Percentiles rank a stretch among this genome's conserved stretches.
Conservation (phyloP, 2,113 vertebrate species). For the Myxocyprinus asiaticus region DNA sequence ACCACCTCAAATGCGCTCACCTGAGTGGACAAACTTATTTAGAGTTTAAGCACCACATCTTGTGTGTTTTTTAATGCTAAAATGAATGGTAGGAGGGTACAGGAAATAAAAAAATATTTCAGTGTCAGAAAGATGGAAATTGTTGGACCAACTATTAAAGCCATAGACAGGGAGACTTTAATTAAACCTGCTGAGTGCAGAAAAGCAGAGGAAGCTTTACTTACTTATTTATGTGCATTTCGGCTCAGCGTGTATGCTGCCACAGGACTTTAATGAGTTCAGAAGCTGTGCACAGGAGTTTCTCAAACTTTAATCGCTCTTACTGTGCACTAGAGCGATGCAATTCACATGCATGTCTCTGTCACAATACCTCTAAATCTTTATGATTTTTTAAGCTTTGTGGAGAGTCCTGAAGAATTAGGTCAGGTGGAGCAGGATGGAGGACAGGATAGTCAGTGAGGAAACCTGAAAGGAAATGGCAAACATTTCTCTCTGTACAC, state of each 20-base stretch:
- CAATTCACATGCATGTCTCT: slow-evolving; percentile 15
- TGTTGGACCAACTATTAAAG: slow-evolving; percentile 12
- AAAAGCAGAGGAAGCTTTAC: slow-evolving; percentile 22
- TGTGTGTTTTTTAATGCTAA: not conserved
- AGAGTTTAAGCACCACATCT: no score
- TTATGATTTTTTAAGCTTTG: slow-evolving; percentile 42
- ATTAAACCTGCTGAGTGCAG: slow-evolving; percentile 39
- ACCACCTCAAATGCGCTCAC: no score
- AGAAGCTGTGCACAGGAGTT: slow-evolving; percentile 18
- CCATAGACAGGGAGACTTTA: slow-evolving; percentile 13
- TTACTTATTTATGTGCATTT: slow-evolving; percentile 37
- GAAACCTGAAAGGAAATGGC: slow-evolving; percentile 7
- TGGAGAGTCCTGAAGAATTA: slow-evolving; percentile 22
- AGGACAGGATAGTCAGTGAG: not conserved
- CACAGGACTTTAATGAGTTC: slow-evolving; percentile 41
- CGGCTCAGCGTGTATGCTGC: slow-evolving; percentile 10
- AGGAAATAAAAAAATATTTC: slow-evolving; percentile 8
- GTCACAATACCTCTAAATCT: slow-evolving; percentile 21
- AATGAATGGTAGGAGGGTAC: not conserved
- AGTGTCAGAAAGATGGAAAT: slow-evolving; percentile 4
- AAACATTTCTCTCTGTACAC: not conserved
- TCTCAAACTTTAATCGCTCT: slow-evolving; percentile 46
- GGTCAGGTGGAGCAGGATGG: slow-evolving; percentile 46
- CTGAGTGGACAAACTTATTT: no score
- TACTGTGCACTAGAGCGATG: slow-evolving; percentile 38